phyloP scores from a whole-genome alignment of 2,888 invertebrate species.

The Autographa pulchrina region DNA sequence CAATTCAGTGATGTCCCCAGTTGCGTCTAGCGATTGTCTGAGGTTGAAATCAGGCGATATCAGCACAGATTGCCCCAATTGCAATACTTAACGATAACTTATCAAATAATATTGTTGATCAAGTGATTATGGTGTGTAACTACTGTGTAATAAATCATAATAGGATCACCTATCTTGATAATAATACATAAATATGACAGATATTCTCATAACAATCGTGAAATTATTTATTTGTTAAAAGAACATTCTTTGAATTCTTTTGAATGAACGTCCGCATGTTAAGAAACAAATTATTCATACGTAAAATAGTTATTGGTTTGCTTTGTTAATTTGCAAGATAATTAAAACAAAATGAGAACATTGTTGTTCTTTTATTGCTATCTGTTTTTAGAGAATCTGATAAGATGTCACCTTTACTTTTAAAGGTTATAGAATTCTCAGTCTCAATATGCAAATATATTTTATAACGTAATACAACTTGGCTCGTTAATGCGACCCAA shows the following conservation, averaged over 20 bases:
- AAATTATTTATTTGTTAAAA: neutral
- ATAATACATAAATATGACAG: slow-evolving; percentile 21
- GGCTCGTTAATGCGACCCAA: neutral
- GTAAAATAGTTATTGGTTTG: slow-evolving; percentile 3
- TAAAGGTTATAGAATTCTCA: slow-evolving; percentile 1
- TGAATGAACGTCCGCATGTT: slow-evolving; percentile 11
- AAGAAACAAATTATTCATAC: slow-evolving; percentile 6
- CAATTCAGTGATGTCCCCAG: slow-evolving; percentile 3
- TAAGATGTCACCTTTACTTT: neutral
- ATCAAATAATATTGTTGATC: slow-evolving; percentile 46
- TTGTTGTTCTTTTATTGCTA: neutral
- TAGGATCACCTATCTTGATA: slow-evolving; percentile 29
- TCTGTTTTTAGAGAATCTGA: slow-evolving; percentile 2
- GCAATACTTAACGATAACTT: slow-evolving; percentile 40
- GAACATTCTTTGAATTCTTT: slow-evolving; percentile 14
- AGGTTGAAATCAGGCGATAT: slow-evolving; percentile 21
- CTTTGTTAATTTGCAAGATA: slow-evolving; percentile 13
- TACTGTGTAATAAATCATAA: slow-evolving; percentile 38
- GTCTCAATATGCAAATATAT: neutral
- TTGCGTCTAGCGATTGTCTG: slow-evolving; percentile 18
- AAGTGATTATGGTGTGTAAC: slow-evolving; percentile 18
- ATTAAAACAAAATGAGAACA: neutral
- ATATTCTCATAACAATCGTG: neutral
- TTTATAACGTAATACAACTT: neutral
- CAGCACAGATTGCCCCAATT: slow-evolving; percentile 24